A percentile compares a stretch with the other conserved stretches of the same genome.
These are phyloP conservation scores for Pegoplata infirma DNA, from an alignment of 2,888 invertebrate genomes.

Conservation along the genomic window DNA sequence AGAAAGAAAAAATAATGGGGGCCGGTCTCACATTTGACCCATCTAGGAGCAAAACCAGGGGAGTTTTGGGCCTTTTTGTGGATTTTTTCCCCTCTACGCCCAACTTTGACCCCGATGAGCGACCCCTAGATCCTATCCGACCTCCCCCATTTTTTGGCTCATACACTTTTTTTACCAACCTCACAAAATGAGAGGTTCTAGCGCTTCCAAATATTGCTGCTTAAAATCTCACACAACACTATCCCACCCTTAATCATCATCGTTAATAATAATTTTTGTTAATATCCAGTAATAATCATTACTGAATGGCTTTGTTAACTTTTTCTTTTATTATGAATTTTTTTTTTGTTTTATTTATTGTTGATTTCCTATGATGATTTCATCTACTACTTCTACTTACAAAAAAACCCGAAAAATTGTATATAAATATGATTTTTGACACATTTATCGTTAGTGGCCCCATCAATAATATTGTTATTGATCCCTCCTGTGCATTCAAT, in stretches of 20 bases:
- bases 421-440: slow-evolving; percentile 46
- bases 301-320: slow-evolving; percentile 10
- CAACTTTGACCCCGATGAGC: too few species aligned
- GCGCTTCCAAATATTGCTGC: too few species aligned
- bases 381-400: neutral
- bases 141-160: too few species aligned
- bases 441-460: slow-evolving; percentile 49
- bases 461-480: slow-evolving; percentile 37
- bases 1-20: too few species aligned
- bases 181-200: too few species aligned
- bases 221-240: too few species aligned
- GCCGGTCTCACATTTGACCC: too few species aligned
- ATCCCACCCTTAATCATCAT: neutral
- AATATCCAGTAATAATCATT: slow-evolving; percentile 34
- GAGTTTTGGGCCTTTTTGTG: too few species aligned
- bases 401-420: neutral
- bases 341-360: slow-evolving; percentile 12
- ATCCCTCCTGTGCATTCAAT: slow-evolving; percentile 18
- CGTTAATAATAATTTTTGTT: slow-evolving; percentile 2
- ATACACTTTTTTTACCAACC: too few species aligned
- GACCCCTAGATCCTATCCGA: too few species aligned
- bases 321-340: neutral
- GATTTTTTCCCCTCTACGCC: too few species aligned
- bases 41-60: too few species aligned
- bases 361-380: slow-evolving; percentile 27